Percentiles rank a stretch among this genome's conserved stretches.
These are phyloP conservation scores for Agrilus planipennis DNA, from an alignment of 1,140 invertebrate species.

Conservation along the genomic window DNA sequence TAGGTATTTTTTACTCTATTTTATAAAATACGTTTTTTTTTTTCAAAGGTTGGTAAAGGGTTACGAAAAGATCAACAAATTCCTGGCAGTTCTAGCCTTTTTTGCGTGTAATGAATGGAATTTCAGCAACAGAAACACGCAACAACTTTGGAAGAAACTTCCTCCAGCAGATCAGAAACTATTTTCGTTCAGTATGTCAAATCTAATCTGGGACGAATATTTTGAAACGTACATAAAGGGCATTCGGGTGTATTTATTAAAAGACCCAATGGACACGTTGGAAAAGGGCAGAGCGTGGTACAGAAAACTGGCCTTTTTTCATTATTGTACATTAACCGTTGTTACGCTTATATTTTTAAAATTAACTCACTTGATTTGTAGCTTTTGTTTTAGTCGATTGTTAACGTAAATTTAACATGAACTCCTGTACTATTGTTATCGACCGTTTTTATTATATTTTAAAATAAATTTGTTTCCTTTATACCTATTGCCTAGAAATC, in stretches of 20 bases:
- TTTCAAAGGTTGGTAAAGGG: conserved; percentile 53
- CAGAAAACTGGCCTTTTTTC: conserved; percentile 4
- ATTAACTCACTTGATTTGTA: too few relatives aligned
- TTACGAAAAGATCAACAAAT: conserved; percentile 63
- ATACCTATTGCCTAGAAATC: too few relatives aligned
- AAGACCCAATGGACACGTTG: conserved; percentile 44
- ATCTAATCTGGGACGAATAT: conserved; percentile 47
- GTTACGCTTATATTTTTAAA: too few relatives aligned
- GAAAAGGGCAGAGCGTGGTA: conserved; percentile 5
- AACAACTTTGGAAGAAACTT: conserved; percentile 47
- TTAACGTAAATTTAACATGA: too few relatives aligned
- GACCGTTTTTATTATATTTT: too few relatives aligned
- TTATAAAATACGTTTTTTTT: too few relatives aligned
- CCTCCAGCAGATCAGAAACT: conserved; percentile 42
- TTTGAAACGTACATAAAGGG: conserved; percentile 45
- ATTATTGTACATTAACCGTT: too few relatives aligned
- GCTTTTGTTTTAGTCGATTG: too few relatives aligned
- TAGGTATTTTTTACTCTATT: too few relatives aligned
- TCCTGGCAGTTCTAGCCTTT: conserved; percentile 56
- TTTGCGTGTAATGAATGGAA: conserved; percentile 58
- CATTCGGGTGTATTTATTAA: conserved; percentile 44
- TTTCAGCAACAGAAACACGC: conserved; percentile 55
- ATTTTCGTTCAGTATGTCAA: conserved; percentile 46
- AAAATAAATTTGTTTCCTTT: too few relatives aligned
- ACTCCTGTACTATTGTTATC: too few relatives aligned